Evolutionary conservation across 2,888 invertebrate species (phyloP), one percentile per base, ranked within the genome.

Genomic region (Sphaerolaimus hirsutus): DNA sequence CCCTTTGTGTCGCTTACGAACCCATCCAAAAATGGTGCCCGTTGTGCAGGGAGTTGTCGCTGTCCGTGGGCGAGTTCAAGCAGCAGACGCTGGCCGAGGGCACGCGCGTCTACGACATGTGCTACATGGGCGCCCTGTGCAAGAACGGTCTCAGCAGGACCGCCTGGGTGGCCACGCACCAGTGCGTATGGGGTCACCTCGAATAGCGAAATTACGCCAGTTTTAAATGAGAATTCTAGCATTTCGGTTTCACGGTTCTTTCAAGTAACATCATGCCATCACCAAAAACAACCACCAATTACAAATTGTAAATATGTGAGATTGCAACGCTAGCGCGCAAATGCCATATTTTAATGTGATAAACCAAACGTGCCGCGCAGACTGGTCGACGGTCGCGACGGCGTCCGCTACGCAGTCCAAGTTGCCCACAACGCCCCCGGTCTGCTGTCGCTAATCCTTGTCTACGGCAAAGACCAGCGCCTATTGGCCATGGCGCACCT

Each of bases 381-480:
- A 37, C 55, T 64, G 19, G 63, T 57, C 56, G 48, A 58, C 52
- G 44, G 66, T 52, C 57, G 63, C 55, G 57, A 63, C 55, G 49
- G 66, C 54, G 55, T 63, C 55, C 50, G 65, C 62, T 69, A 66
- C 54, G 65, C 66, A 1, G 66, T 65, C 32, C 66, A 68, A 45
- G 58, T 70, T 2, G 60, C 70, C 23, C 69, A 69, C 55, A 66
- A 64, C 24, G 60, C 68, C 2, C 60, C 64, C 2, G 54, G 68
- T 49, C 56, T 67, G 47, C 64, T 68, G 54, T 69, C 69, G n/a
- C 64, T 65, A 48, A 62, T 70, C 14, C 64, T 70, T 45, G 64
- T 69, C 27, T 68, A 58, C 53, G 60, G 56, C 50, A 58, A 56
- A 24, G 64, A 66, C 52, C 56, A 62, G 44, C 43, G 46, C 3